A percentile compares a stretch with the other conserved stretches of the same genome.
Conservation (phyloP, 2,113 vertebrate genomes). For the Strigops habroptila region DNA sequence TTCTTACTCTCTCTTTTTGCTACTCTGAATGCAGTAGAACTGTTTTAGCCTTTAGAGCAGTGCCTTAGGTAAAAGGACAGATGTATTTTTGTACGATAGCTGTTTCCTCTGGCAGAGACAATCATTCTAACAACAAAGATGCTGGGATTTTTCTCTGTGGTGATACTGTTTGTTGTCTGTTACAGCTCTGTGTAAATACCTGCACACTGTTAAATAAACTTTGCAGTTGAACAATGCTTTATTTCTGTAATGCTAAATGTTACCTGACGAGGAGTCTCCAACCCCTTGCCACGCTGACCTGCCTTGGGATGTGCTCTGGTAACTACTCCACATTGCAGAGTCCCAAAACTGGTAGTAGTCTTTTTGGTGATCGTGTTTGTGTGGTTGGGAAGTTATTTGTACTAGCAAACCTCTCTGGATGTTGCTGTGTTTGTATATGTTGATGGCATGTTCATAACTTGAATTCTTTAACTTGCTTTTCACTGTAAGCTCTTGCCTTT, state of each 20-base stretch:
- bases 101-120: conserved; percentile 83
- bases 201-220: conserved; percentile 86
- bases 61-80: conserved; percentile 81
- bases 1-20: neutral
- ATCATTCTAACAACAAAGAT: conserved; percentile 75
- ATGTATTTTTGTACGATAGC: conserved; percentile 79
- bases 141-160: conserved; percentile 55
- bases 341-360: neutral
- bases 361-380: neutral
- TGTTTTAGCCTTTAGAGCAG: conserved; percentile 76
- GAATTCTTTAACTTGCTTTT: neutral
- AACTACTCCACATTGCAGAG: neutral
- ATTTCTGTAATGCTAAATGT: conserved; percentile 1
- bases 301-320: neutral
- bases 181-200: conserved; percentile 81
- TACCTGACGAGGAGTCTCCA: neutral
- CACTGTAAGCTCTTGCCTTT: neutral
- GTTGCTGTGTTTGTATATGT: neutral
- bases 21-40: conserved; percentile 43
- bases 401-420: neutral
- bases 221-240: conserved; percentile 74
- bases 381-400: neutral
- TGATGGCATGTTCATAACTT: accelerated
- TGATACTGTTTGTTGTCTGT: conserved; percentile 68
- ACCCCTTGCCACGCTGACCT: neutral